Evolutionary conservation across 2,888 invertebrate species (phyloP), one percentile per base, ranked within the genome.

Genomic region (Kryphioiulus occultus): DNA sequence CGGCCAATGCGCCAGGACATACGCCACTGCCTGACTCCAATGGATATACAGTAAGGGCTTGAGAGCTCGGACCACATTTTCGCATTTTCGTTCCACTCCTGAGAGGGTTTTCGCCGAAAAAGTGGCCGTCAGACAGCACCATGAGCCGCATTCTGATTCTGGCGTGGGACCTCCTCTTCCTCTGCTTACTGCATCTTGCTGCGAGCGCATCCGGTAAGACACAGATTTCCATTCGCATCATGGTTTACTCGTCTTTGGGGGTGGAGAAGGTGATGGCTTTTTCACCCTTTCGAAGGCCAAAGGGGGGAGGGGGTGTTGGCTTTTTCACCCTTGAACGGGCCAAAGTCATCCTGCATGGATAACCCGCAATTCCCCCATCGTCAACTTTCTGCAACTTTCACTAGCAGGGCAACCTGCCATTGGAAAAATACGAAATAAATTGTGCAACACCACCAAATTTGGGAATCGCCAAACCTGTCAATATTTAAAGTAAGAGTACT

Each of bases 31-130:
- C 9, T 68, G 26, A 26, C 22, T 68, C 68, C 68, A 68, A 68
- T 68, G 68, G 68, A 68, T 68, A 68, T 68, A n/a, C n/a, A n/a
- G n/a, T n/a, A 68, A 68, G 26, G 68, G 68, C 68, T 68, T 68
- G 68, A 68, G 26, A 22, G 10, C 22, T 68, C 9, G 26, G 68
- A 68, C 68, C 22, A 7, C 26, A 5, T 1, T 19, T 19, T n/a
- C 47, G 10, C 68, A 68, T 22, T 22, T 53, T 53, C 53, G 53
- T 19, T 68, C 26, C 22, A 68, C 4, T n/a, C 22, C 22, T 68
- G 22, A 7, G 7, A 35, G 19, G n/a, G 5, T 68, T 68, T 59
- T 59, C 68, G 26, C 12, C 12, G 12, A 68, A 26, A 59, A 68
- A 68, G 68, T 68, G 68, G 22, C 12, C 68, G 26, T 68, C 22